Percentiles rank a stretch among this genome's conserved stretches.
phyloP scores from a whole-genome alignment of 2,888 invertebrate species.

The Parelbella ahira region DNA sequence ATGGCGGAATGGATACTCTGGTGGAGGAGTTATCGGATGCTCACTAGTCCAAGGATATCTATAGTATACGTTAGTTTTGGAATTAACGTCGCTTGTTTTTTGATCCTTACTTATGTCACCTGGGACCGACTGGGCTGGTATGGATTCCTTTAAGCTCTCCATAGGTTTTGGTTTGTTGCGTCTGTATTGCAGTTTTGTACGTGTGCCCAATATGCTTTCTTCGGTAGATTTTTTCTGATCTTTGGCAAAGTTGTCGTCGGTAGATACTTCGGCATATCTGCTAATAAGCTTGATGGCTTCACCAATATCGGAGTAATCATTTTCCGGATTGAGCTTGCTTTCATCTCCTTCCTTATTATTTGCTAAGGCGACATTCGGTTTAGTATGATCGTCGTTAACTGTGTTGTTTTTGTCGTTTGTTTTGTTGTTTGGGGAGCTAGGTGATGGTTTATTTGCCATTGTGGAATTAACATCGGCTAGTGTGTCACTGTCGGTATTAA shows the following conservation, averaged over 20 bases:
- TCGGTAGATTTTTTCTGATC: conserved; percentile 57
- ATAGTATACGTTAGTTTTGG: conserved; percentile 53
- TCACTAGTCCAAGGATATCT: conserved; percentile 68
- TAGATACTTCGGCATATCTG: conserved; percentile 73
- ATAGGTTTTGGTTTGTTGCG: conserved; percentile 56
- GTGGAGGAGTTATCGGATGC: conserved; percentile 59
- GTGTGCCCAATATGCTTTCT: conserved; percentile 64
- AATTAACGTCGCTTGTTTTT: conserved; percentile 33
- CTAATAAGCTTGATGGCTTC: conserved; percentile 75
- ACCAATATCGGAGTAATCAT: conserved; percentile 70
- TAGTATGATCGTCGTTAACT: conserved; percentile 26
- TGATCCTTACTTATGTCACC: conserved; percentile 35
- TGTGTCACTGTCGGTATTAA: conserved; percentile 24
- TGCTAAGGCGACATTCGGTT: conserved; percentile 37
- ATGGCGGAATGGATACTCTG: conserved; percentile 67
- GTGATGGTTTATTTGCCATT: conserved; percentile 1
- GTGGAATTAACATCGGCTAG: conserved; percentile 9
- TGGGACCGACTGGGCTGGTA: conserved; percentile 33
- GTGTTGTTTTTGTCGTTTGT: conserved; percentile 31
- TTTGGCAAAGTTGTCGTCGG: conserved; percentile 70
- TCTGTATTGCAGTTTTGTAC: conserved; percentile 68
- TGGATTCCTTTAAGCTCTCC: conserved; percentile 37
- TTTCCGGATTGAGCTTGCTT: conserved; percentile 69
- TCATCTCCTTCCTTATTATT: conserved; percentile 50
- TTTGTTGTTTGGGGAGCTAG: conserved; percentile 6